phyloP scores from a whole-genome alignment of 1,140 invertebrate species.

The Drosophila repleta region DNA sequence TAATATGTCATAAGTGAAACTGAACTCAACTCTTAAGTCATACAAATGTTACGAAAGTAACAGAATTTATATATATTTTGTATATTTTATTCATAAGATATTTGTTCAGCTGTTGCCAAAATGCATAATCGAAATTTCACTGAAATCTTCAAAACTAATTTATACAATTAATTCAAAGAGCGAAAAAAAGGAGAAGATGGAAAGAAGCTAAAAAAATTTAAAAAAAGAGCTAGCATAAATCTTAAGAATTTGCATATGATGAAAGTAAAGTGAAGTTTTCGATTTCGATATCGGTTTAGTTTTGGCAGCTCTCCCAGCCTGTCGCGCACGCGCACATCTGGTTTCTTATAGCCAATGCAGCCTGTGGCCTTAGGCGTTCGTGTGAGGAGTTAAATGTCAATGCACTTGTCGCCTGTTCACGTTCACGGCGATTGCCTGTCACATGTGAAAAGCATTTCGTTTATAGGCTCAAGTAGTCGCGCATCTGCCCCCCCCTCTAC shows the following conservation, averaged over 20 bases:
- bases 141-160: constrained; percentile 16
- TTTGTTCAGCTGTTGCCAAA: background rate
- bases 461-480: constrained; percentile 23
- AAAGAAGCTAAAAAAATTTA: constrained; percentile 10
- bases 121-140: background rate
- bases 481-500: constrained; percentile 12
- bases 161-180: background rate
- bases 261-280: constrained; percentile 13
- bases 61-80: background rate
- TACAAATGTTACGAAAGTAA: background rate
- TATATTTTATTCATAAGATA: constrained; percentile 4
- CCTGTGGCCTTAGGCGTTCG: constrained; percentile 11
- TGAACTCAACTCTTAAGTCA: background rate
- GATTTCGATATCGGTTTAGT: background rate
- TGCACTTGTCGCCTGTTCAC: constrained; percentile 34
- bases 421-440: constrained; percentile 11
- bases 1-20: background rate
- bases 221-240: constrained; percentile 13
- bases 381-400: constrained; percentile 25
- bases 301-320: background rate
- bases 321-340: background rate
- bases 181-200: background rate
- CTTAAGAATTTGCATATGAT: constrained; percentile 27
- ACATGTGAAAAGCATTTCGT: constrained; percentile 44
- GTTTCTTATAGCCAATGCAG: constrained; percentile 30